Evolutionary conservation across 2,113 vertebrate species (phyloP).

Genomic region (Aegypius monachus): DNA sequence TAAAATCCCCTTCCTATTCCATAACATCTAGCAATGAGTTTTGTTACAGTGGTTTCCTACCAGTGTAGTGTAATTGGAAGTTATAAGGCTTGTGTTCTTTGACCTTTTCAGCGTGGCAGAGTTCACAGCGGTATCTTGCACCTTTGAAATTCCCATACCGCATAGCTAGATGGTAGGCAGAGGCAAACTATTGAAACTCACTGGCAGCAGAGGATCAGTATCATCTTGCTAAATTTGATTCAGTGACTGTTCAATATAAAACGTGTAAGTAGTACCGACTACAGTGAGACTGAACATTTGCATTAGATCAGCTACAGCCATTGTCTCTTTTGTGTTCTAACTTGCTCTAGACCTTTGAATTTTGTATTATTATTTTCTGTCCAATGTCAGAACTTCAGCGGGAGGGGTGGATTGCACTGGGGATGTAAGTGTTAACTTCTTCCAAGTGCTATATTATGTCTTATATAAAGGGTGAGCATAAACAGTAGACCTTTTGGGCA

Average conservation of each 20-base stretch:
- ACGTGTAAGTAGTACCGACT: background rate
- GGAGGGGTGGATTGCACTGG: background rate
- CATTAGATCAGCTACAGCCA: background rate
- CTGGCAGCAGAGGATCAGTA: background rate
- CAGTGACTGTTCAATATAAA: background rate
- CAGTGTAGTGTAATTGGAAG: background rate
- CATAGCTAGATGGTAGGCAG: background rate
- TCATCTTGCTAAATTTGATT: background rate
- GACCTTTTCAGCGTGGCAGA: background rate
- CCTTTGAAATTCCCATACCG: background rate
- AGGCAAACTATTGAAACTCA: background rate
- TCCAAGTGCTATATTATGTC: background rate
- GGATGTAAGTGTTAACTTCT: background rate
- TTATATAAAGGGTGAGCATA: background rate
- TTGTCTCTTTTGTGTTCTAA: background rate
- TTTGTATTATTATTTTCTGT: background rate
- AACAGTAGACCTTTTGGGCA: background rate
- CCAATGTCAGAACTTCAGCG: background rate
- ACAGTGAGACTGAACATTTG: background rate
- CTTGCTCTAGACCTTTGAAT: background rate
- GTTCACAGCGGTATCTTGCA: background rate
- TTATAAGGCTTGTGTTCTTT: background rate
- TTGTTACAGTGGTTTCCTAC: background rate
- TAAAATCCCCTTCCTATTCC: background rate
- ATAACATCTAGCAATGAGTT: background rate